These are phyloP conservation scores for Pristionchus mayeri DNA, from an alignment of 2,888 invertebrate species.

Conservation along the genomic window DNA sequence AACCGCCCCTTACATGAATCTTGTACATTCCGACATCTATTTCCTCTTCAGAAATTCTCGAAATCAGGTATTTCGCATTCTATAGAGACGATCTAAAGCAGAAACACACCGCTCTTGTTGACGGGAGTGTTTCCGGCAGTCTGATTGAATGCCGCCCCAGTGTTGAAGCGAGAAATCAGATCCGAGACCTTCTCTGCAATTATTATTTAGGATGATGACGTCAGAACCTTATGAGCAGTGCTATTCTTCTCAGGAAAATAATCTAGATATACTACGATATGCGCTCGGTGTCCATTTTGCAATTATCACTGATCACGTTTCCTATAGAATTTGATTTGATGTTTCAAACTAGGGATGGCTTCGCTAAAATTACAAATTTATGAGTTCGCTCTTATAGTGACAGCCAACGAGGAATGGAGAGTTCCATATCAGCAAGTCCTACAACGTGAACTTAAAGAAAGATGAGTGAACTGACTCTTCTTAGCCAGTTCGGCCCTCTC, in stretches of 20 bases:
- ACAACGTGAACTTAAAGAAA: too few relatives aligned
- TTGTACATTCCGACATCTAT: background rate
- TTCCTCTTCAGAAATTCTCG: background rate
- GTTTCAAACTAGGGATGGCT: too few relatives aligned
- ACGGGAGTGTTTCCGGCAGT: background rate
- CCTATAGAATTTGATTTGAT: too few relatives aligned
- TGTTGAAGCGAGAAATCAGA: conserved; percentile 44
- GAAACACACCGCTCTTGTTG: conserved; percentile 20
- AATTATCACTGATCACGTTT: too few relatives aligned
- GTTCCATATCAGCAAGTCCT: too few relatives aligned
- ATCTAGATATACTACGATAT: background rate
- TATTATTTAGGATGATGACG: too few relatives aligned
- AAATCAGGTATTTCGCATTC: background rate
- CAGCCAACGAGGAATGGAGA: too few relatives aligned
- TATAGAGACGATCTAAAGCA: background rate
- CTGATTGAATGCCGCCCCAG: conserved; percentile 33
- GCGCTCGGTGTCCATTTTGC: too few relatives aligned
- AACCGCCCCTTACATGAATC: too few relatives aligned
- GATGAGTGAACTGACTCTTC: conserved; percentile 47
- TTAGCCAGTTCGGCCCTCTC: conserved; percentile 38
- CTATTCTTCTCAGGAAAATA: background rate
- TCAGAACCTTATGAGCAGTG: too few relatives aligned
- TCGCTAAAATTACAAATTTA: too few relatives aligned
- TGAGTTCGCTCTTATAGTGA: too few relatives aligned
- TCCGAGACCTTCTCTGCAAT: conserved; percentile 45